Base-by-base conservation (phyloP, 2,888 invertebrate species). In the Tachina grossa region DNA sequence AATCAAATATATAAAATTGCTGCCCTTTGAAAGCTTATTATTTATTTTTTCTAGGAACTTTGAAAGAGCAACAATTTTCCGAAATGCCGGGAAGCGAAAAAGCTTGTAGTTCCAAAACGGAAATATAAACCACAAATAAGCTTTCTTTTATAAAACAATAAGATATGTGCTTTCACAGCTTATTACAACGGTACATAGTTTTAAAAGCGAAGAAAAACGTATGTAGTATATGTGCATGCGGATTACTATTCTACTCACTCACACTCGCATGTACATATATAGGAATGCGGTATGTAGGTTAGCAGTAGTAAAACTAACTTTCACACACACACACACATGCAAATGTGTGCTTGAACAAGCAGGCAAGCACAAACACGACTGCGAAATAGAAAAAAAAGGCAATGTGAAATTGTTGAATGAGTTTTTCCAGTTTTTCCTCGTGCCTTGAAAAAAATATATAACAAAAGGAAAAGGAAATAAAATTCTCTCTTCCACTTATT, bases 251-350 rank as follows among this genome's bases (percentile, higher is more conserved):
- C 41, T 41, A 43, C 8, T 47, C 57, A 1, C 41, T 39, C 31
- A 3, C 9, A 43, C 14, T 16, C 16, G 19, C 78, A 49, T 79
- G 68, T 75, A 22, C 2, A 4, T 31, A 76, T 72, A 84, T 75
- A 75, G 80, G 76, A 80, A 82, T 80, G 83, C 79, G 68, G 76
- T 85, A 85, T 72, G 76, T 85, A 85, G 85, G 85, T 85, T 83
- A 85, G 75, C 76, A 81, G 81, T 75, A 76, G 72, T 72, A 72
- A 47, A 55, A 53, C 9, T 31, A 16, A n/a, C 31, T 61, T 10
- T 2, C 8, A 45, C 39, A 49, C 9, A 16, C 19, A 16, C 19
- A 31, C 4, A 47, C 59, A 39, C 8, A 51, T n/a, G 22, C 19
- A 45, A 1, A 65, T 39, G 10, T 55, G 16, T 53, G 49, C 41